phyloP scores from a whole-genome alignment of 2,797 vertebrate genomes.

The Zalophus californianus region DNA sequence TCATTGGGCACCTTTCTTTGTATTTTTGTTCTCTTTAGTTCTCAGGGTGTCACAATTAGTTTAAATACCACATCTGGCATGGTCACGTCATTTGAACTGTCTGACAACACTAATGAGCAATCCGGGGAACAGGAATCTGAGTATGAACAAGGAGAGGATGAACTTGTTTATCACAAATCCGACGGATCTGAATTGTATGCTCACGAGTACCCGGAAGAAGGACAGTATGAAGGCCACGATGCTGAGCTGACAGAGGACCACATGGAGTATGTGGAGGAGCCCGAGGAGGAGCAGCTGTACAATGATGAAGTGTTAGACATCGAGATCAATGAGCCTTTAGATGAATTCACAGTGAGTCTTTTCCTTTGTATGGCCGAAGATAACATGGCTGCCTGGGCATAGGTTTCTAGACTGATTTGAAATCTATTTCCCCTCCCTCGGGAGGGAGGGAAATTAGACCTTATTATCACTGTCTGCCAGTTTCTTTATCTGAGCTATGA shows the following conservation, averaged over 20 bases:
- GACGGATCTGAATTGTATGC: slow-evolving; percentile 86
- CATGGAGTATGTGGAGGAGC: slow-evolving; percentile 91
- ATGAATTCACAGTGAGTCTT: slow-evolving; percentile 97
- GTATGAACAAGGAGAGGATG: slow-evolving; percentile 91
- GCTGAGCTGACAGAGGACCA: slow-evolving; percentile 91
- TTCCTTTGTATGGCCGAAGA: slow-evolving; percentile 90
- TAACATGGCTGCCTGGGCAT: slow-evolving; percentile 88
- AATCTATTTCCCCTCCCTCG: slow-evolving; percentile 92
- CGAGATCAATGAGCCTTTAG: slow-evolving; percentile 96
- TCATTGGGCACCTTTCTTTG: background rate
- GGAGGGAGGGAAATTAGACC: slow-evolving; percentile 91
- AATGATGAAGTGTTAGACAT: slow-evolving; percentile 97
- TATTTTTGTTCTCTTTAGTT: slow-evolving; percentile 83
- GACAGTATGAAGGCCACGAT: slow-evolving; percentile 89
- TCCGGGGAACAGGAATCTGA: slow-evolving; percentile 89
- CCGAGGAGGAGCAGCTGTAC: slow-evolving; percentile 91
- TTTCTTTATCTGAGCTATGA: slow-evolving; percentile 96
- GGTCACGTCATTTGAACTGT: slow-evolving; percentile 90
- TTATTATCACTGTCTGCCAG: slow-evolving; percentile 95
- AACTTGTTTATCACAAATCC: slow-evolving; percentile 89
- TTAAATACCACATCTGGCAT: slow-evolving; percentile 91
- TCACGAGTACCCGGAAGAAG: slow-evolving; percentile 90
- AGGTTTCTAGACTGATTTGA: slow-evolving; percentile 89
- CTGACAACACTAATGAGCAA: slow-evolving; percentile 86
- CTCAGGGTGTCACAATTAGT: slow-evolving; percentile 90